These are phyloP conservation scores for Epiblema foenella DNA, from an alignment of 2,888 invertebrate genomes.

Conservation along the genomic window DNA sequence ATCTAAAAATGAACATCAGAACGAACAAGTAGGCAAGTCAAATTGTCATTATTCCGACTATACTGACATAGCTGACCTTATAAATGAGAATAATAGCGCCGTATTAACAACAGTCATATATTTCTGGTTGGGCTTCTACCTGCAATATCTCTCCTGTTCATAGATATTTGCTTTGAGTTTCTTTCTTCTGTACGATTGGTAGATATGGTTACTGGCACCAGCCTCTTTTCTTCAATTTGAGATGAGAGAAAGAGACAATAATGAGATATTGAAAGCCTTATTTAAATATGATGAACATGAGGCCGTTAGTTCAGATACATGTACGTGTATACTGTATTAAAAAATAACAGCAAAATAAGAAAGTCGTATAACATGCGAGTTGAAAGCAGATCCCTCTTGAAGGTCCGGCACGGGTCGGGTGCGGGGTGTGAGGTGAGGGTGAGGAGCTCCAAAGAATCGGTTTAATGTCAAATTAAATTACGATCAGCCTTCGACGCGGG, in stretches of 20 bases:
- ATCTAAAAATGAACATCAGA: too few relatives aligned
- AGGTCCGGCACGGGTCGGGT: neutral
- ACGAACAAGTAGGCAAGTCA: too few relatives aligned
- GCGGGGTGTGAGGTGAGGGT: constrained; percentile 37
- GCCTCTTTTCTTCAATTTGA: neutral
- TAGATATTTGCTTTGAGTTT: neutral
- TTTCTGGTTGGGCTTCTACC: too few relatives aligned
- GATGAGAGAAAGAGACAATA: neutral
- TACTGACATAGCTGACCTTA: too few relatives aligned
- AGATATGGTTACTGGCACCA: too few relatives aligned
- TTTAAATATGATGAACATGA: neutral
- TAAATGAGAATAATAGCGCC: too few relatives aligned
- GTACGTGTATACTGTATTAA: neutral
- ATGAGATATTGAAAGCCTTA: neutral
- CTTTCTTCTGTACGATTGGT: neutral
- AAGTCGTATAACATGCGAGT: constrained; percentile 12
- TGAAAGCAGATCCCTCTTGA: constrained; percentile 26
- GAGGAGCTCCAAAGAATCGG: constrained; percentile 54
- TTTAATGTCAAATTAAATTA: constrained; percentile 62
- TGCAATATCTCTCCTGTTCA: too few relatives aligned
- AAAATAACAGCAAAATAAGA: neutral
- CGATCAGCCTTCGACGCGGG: constrained; percentile 48
- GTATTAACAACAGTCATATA: too few relatives aligned
- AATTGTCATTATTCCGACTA: too few relatives aligned
- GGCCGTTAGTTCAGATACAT: neutral